These are phyloP conservation scores for Drosophila histrio DNA, from an alignment of 2,888 invertebrate species.

Conservation along the genomic window DNA sequence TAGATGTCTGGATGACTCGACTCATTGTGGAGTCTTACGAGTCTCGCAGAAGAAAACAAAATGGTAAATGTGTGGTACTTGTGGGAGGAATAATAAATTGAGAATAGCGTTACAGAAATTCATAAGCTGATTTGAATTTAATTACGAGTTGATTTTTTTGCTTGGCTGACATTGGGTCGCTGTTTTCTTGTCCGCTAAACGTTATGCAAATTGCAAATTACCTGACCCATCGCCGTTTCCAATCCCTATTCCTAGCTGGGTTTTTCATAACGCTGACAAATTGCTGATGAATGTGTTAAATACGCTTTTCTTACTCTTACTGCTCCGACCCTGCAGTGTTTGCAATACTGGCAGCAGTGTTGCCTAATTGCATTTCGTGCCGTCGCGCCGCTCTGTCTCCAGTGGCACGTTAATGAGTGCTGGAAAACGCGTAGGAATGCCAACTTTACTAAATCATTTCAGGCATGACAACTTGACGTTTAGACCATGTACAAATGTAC, in stretches of 20 bases:
- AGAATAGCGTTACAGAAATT: constrained; percentile 35
- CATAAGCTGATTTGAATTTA: constrained; percentile 70
- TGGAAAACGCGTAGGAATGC: constrained; percentile 64
- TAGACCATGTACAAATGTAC: constrained; percentile 20
- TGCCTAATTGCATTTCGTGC: constrained; percentile 55
- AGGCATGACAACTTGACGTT: constrained; percentile 62
- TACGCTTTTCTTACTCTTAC: constrained; percentile 28
- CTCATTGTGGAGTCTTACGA: not conserved
- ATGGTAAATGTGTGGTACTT: constrained; percentile 1
- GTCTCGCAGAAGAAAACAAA: not conserved
- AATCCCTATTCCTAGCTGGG: constrained; percentile 11
- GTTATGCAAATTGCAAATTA: constrained; percentile 65
- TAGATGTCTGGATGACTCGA: constrained; percentile 4
- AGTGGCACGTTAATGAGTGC: constrained; percentile 54
- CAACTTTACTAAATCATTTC: constrained; percentile 71
- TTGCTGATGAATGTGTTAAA: constrained; percentile 75
- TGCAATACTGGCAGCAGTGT: not conserved
- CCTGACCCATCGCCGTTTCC: constrained; percentile 16
- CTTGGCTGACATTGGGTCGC: constrained; percentile 34
- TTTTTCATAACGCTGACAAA: constrained; percentile 68
- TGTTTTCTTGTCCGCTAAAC: constrained; percentile 62
- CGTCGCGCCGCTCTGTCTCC: constrained; percentile 33
- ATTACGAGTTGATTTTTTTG: constrained; percentile 47
- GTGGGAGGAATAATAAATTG: constrained; percentile 28
- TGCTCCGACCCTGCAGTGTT: not conserved